Conservation (phyloP, 1,140 invertebrate species). For the Lysiphlebus fabarum region DNA sequence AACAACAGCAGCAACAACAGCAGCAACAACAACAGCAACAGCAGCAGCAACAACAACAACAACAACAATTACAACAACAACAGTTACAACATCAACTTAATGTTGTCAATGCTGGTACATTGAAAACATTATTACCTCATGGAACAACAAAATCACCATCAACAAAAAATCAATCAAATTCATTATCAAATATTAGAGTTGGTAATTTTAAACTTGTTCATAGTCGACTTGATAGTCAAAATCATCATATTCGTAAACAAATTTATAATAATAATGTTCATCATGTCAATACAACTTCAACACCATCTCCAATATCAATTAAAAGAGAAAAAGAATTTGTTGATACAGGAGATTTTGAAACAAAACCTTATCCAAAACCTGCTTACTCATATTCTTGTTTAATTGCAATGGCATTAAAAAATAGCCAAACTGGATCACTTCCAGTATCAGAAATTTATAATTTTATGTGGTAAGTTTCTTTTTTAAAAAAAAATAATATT, state of each 20-base stretch:
- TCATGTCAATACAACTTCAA: constrained; percentile 41
- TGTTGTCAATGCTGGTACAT: constrained; percentile 27
- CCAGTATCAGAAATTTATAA: constrained; percentile 98
- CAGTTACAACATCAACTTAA: constrained; percentile 39
- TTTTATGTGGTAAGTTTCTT: constrained; percentile 87
- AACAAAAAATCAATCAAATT: constrained; percentile 32
- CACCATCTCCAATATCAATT: constrained; percentile 27
- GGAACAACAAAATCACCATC: constrained; percentile 23
- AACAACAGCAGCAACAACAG: constrained; percentile 6
- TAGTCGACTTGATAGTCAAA: constrained; percentile 28
- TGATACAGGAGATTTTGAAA: constrained; percentile 54
- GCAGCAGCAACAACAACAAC: not conserved
- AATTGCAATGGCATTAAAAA: constrained; percentile 96
- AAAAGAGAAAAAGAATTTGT: constrained; percentile 47
- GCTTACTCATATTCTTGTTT: constrained; percentile 97
- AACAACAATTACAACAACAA: too few relatives aligned
- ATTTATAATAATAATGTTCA: constrained; percentile 53
- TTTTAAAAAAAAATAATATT: too few relatives aligned
- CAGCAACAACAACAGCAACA: too few relatives aligned
- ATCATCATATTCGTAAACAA: constrained; percentile 47
- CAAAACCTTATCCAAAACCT: constrained; percentile 87
- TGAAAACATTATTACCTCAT: constrained; percentile 45
- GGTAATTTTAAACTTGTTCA: constrained; percentile 51
- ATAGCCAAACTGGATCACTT: constrained; percentile 87
- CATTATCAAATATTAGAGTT: constrained; percentile 50